Evolutionary conservation across 2,888 invertebrate genomes (phyloP).

Genomic region (Scaptomyza parva): DNA sequence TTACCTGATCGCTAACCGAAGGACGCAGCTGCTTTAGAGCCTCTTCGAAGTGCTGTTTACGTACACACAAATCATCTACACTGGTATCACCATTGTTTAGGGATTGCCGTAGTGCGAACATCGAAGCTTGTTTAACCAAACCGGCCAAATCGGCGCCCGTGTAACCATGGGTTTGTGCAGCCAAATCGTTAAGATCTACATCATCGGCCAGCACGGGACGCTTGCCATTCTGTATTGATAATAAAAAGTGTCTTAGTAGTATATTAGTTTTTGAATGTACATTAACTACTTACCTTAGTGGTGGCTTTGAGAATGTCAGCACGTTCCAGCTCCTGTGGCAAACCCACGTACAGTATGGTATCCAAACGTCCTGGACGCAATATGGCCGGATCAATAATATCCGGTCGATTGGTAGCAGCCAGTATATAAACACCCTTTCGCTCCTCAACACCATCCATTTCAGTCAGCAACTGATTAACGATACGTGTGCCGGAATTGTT

Average conservation of each 20-base stretch:
- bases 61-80: slow-evolving; percentile 87
- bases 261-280: no score
- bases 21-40: slow-evolving; percentile 93
- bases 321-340: slow-evolving; percentile 92
- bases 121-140: slow-evolving; percentile 94
- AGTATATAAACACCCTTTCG: slow-evolving; percentile 97
- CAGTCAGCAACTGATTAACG: slow-evolving; percentile 98
- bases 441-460: slow-evolving; percentile 98
- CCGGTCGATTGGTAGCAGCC: slow-evolving; percentile 98
- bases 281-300: slow-evolving; percentile 88
- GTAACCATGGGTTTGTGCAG: slow-evolving; percentile 90
- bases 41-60: slow-evolving; percentile 89
- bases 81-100: slow-evolving; percentile 86
- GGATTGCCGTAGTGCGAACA: slow-evolving; percentile 91
- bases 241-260: not conserved
- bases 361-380: slow-evolving; percentile 95
- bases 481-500: slow-evolving; percentile 92
- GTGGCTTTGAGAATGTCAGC: slow-evolving; percentile 94
- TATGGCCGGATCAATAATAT: slow-evolving; percentile 98
- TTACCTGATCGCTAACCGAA: slow-evolving; percentile 92
- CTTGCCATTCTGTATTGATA: slow-evolving; percentile 88
- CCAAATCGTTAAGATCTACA: slow-evolving; percentile 90
- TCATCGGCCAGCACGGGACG: slow-evolving; percentile 91
- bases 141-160: slow-evolving; percentile 98
- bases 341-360: slow-evolving; percentile 94